These are phyloP conservation scores for Ursus arctos DNA, from an alignment of 2,113 vertebrate genomes.

Conservation along the genomic window DNA sequence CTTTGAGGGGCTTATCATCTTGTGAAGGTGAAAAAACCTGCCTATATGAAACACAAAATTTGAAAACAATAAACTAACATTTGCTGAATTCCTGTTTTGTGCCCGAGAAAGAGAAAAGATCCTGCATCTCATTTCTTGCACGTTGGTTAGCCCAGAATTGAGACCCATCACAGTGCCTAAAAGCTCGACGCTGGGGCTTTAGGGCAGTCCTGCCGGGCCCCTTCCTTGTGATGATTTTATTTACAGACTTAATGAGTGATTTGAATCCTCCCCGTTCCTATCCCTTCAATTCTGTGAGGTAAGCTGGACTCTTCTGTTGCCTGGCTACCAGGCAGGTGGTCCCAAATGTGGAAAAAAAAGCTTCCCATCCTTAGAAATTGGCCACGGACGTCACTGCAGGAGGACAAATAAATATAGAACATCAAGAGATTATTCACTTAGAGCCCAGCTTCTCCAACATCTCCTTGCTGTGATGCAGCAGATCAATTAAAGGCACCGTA, in stretches of 20 bases:
- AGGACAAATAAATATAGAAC: constrained; percentile 87
- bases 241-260: not conserved
- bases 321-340: constrained; percentile 63
- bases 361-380: constrained; percentile 70
- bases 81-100: constrained; percentile 8
- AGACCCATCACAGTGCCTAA: rapidly evolving
- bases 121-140: not conserved
- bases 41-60: not conserved
- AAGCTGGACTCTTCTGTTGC: constrained; percentile 46
- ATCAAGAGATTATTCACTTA: constrained; percentile 69
- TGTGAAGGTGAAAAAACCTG: not conserved
- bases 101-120: not conserved
- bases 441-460: constrained; percentile 69
- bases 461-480: constrained; percentile 52
- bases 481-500: constrained; percentile 77
- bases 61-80: not conserved
- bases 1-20: not conserved
- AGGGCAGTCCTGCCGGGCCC: not conserved
- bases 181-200: not conserved
- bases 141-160: not conserved
- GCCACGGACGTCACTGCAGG: constrained; percentile 67
- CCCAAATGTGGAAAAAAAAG: constrained; percentile 55
- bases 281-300: not conserved
- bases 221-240: constrained; percentile 41
- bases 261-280: not conserved